phyloP scores from a whole-genome alignment of 2,888 invertebrate genomes.

The Protophormia terraenovae region DNA sequence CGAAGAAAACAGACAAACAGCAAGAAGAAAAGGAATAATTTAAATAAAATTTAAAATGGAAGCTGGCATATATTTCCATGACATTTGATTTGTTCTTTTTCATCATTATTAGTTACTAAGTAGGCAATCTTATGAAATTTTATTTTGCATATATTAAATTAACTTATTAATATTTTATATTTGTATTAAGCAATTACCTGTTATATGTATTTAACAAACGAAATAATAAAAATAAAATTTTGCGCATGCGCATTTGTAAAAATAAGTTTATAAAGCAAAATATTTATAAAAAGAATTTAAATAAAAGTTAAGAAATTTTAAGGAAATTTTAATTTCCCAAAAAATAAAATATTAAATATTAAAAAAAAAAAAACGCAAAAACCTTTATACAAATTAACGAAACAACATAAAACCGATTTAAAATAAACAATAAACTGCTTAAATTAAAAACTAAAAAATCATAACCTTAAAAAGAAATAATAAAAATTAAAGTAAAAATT shows the following conservation, averaged over 20 bases:
- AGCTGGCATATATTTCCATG: slow-evolving; percentile 14
- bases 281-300: slow-evolving; percentile 8
- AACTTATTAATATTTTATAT: slow-evolving; percentile 34
- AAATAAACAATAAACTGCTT: too few species aligned
- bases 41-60: too few species aligned
- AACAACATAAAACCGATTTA: too few species aligned
- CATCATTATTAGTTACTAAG: slow-evolving; percentile 59
- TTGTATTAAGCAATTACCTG: slow-evolving; percentile 24
- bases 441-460: too few species aligned
- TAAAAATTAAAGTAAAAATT: too few species aligned
- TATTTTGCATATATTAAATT: slow-evolving; percentile 37
- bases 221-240: slow-evolving; percentile 12
- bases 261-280: slow-evolving; percentile 24
- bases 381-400: too few species aligned
- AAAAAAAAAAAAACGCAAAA: too few species aligned
- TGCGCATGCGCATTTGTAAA: slow-evolving; percentile 49
- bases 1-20: too few species aligned
- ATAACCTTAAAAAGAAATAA: too few species aligned
- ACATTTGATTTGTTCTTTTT: slow-evolving; percentile 18
- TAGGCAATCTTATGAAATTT: slow-evolving; percentile 66
- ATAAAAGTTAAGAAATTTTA: background rate
- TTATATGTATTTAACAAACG: slow-evolving; percentile 37
- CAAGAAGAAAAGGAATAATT: too few species aligned
- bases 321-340: background rate
- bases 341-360: too few species aligned